Base-by-base conservation (phyloP, 1,140 invertebrate genomes). In the Phymorhynchus buccinoides region DNA sequence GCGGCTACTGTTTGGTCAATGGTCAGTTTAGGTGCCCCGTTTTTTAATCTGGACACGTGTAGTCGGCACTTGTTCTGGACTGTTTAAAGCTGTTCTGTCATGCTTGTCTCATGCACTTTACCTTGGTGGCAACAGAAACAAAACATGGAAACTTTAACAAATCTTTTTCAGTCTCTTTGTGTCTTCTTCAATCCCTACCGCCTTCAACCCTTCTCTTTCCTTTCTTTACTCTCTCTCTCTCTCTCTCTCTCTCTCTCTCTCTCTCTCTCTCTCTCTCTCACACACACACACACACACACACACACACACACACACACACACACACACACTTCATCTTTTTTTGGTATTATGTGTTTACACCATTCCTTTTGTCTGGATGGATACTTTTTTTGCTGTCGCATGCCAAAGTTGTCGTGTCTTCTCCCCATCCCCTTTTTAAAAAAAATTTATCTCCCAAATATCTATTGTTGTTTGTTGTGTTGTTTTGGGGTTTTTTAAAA, bases 251-350 rank as follows among this genome's bases (percentile, higher is more conserved):
- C 39, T 48, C 71, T 77, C 41, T 77, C 42, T 48, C 42, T 77
- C 41, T 44, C 41, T 84, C 71, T 78, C 37, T 83, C 66, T 71
- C 16, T 84, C 83, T 84, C 42, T 75, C 42, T 77, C 81, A n/a
- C 37, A 18, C 56, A 62, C 12, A 30, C 44, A 30, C 44, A 42
- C 41, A 80, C 35, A 18, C 73, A 77, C 73, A 35, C 32, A 77
- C 41, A 37, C 73, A 77, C 42, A 30, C 44, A 30, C 44, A 42
- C 41, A 80, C 35, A 18, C 73, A 77, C 73, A 35, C 32, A 77
- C 41, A 37, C 73, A 77, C 73, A 77, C 68, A 77, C 35, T 77
- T 41, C 37, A 35, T 18, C 39, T 42, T n/a, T 42, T 78, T 7
- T 41, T n/a, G n/a, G n/a, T n/a, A 9, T 22, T 42, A 30, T 41